Base-by-base conservation (phyloP, 2,797 vertebrate species). In the Erpetoichthys calabaricus region DNA sequence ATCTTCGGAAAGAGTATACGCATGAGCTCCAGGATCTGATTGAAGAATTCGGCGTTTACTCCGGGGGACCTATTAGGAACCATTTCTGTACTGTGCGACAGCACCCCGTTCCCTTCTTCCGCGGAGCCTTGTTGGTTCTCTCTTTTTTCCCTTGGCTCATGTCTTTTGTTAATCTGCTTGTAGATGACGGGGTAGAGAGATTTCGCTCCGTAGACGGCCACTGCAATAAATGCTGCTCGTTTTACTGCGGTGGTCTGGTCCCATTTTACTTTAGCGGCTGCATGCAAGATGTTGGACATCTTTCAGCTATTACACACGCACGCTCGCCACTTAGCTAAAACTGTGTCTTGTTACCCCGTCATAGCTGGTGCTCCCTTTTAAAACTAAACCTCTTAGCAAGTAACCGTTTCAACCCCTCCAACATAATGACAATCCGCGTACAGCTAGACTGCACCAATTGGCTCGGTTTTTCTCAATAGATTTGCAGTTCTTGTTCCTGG, bases 1-100 rank as follows among this genome's bases (percentile, higher is more conserved):
- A 97, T 77, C 71, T 70, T 78, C 1, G 96, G 96, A 62, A 99
- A 96, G 3, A 99, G 88, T 67, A 98, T 91, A 64, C 69, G 83
- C 45, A 81, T 81, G 6, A 99, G 91, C 62, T 86, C 85, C 43
- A 91, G 69, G 45, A 98, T 86, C 81, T 98, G 93, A 67, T 64
- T 78, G 65, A 91, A 85, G 60, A 98, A 98, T 46, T 84, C 85
- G 2, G 88, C 88, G 59, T 96, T 81, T 44, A 94, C 79, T 0
- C 83, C 89, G 0, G 92, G 92, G 1, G 90, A 86, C 60, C 64
- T 80, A 60, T 68, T 72, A 8, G 51, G 60, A 1, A 44, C 51
- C 1, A 45, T 57, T 10, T 71, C 73, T 44, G 45, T 2, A 8
- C 53, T 60, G 57, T 60, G 42, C 42, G 56, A 79, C n/a, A 74